Evolutionary conservation across 2,797 vertebrate species (phyloP).

Genomic region (Leptodactylus fallax): DNA sequence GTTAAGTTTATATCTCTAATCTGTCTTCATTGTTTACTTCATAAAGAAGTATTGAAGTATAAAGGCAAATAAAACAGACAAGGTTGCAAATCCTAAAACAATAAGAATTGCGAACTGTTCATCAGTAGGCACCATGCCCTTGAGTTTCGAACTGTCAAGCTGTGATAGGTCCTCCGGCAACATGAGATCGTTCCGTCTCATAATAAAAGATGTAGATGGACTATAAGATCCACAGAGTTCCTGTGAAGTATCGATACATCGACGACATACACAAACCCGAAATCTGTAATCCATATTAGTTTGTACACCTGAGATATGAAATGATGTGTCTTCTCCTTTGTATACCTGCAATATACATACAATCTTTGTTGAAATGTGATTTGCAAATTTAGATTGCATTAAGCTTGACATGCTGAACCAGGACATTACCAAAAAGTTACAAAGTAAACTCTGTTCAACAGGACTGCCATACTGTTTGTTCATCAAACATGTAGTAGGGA

Average conservation of each 20-base stretch:
- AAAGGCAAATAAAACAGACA: conserved; percentile 95
- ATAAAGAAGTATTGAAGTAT: conserved; percentile 98
- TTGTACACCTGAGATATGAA: conserved; percentile 94
- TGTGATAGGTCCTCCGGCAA: conserved; percentile 77
- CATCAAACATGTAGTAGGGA: too few relatives aligned
- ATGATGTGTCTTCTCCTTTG: conserved; percentile 92
- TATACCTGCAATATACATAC: conserved; percentile 79
- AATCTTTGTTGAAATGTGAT: too few relatives aligned
- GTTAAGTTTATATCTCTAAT: conserved; percentile 82
- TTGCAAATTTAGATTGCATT: too few relatives aligned
- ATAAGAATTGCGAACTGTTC: conserved; percentile 95
- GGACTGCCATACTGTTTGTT: too few relatives aligned
- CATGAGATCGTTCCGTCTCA: conserved; percentile 81
- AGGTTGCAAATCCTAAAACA: conserved; percentile 88
- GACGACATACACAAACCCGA: conserved; percentile 91
- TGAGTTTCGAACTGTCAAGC: conserved; percentile 76
- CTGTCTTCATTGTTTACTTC: conserved; percentile 84
- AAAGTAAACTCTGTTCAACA: too few relatives aligned
- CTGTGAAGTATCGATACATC: conserved; percentile 90
- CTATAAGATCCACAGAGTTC: conserved; percentile 94
- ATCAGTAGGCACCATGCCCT: conserved; percentile 88
- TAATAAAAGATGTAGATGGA: conserved; percentile 87
- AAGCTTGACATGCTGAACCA: too few relatives aligned
- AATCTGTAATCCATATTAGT: conserved; percentile 95
- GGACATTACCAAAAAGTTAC: too few relatives aligned